Evolutionary conservation across 1,140 invertebrate species (phyloP).

Genomic region (Artemia franciscana): DNA sequence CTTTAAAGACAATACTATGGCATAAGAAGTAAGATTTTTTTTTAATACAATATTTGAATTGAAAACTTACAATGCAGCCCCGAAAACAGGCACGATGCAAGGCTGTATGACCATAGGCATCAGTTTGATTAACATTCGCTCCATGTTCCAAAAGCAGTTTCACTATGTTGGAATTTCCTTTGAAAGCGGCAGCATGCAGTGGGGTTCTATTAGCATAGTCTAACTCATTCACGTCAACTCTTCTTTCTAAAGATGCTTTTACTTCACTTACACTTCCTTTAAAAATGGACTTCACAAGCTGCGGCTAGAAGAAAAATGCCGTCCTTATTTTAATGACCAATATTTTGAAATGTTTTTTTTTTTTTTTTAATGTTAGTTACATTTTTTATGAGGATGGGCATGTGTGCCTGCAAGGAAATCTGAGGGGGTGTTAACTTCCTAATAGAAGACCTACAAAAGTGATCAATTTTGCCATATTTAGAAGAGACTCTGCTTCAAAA

Average conservation of each 20-base stretch:
- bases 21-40: too few relatives aligned
- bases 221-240: neutral
- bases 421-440: too few relatives aligned
- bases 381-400: too few relatives aligned
- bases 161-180: neutral
- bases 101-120: neutral
- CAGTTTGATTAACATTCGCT: neutral
- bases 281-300: neutral
- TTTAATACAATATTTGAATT: too few relatives aligned
- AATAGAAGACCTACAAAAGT: too few relatives aligned
- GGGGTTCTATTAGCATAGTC: neutral
- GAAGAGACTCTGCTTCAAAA: too few relatives aligned
- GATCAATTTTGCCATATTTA: too few relatives aligned
- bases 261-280: neutral
- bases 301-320: neutral
- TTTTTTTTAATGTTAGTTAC: too few relatives aligned
- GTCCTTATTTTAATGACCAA: too few relatives aligned
- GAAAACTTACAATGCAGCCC: neutral
- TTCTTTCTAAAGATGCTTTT: neutral
- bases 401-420: too few relatives aligned
- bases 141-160: neutral
- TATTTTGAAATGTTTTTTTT: too few relatives aligned
- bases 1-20: too few relatives aligned
- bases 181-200: neutral
- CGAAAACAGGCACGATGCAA: neutral